Evolutionary conservation across 2,113 vertebrate genomes (phyloP).

Genomic region (Seriola quinqueradiata): DNA sequence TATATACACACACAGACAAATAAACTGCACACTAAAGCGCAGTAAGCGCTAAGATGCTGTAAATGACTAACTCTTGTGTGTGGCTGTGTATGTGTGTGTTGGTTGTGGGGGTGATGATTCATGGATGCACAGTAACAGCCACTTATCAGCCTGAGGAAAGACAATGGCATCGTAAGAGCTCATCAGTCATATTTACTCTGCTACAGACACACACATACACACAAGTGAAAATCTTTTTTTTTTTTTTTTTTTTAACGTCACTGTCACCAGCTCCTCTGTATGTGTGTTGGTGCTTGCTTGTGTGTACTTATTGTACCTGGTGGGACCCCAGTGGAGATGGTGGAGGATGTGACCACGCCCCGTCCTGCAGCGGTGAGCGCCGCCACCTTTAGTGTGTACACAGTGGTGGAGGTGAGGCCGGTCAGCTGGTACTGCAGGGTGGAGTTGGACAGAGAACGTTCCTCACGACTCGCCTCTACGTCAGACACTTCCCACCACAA

Average conservation of each 20-base stretch:
- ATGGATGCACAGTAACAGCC: conserved; percentile 77
- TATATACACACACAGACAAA: conserved; percentile 30
- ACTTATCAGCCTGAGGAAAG: conserved; percentile 80
- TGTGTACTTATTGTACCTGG: conserved; percentile 87
- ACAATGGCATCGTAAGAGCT: conserved; percentile 78
- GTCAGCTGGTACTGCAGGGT: conserved; percentile 91
- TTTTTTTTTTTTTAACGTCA: conserved; percentile 20
- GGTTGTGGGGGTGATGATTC: conserved; percentile 77
- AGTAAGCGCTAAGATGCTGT: conserved; percentile 52
- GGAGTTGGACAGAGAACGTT: conserved; percentile 85
- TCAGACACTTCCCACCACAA: conserved; percentile 92
- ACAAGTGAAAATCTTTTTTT: conserved; percentile 19
- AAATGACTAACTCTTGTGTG: conserved; percentile 60
- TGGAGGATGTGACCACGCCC: conserved; percentile 88
- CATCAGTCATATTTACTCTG: conserved; percentile 80
- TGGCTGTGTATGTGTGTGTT: conserved; percentile 50
- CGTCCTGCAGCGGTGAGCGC: conserved; percentile 87
- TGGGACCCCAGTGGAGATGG: conserved; percentile 96
- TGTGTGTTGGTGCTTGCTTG: background rate
- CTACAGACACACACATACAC: conserved; percentile 14
- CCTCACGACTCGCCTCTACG: conserved; percentile 85
- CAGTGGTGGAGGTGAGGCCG: conserved; percentile 91
- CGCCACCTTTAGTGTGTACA: conserved; percentile 92
- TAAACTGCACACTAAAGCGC: conserved; percentile 12
- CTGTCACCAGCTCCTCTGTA: background rate